Percentiles rank a stretch among this genome's conserved stretches.
Conservation (phyloP, 2,797 vertebrate genomes). For the Enteromius mattozi region DNA sequence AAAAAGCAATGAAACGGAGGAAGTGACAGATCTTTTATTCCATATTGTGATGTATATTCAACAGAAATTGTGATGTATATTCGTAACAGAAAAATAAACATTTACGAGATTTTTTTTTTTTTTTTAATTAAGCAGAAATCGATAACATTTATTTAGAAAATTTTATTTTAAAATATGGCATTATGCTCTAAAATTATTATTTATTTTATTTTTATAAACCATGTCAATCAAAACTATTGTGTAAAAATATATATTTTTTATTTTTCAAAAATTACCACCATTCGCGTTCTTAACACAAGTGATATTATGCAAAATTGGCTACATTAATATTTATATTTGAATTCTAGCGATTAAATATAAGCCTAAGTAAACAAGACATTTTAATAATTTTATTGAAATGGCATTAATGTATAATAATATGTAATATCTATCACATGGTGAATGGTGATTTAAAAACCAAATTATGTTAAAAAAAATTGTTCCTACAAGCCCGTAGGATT, state of each 20-base stretch:
- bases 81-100: neutral
- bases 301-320: neutral
- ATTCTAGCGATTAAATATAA: neutral
- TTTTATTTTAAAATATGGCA: neutral
- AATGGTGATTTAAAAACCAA: neutral
- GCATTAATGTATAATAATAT: neutral
- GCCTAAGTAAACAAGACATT: neutral
- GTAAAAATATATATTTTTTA: neutral
- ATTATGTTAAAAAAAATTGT: neutral
- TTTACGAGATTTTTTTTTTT: too few relatives aligned
- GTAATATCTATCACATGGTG: neutral
- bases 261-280: neutral
- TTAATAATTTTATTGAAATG: neutral
- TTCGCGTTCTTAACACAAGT: neutral
- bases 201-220: neutral
- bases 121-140: too few relatives aligned
- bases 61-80: neutral
- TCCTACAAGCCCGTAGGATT: neutral
- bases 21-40: neutral
- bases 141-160: neutral
- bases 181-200: neutral
- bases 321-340: neutral
- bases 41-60: neutral
- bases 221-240: slow-evolving; percentile 1
- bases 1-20: neutral